A percentile compares a stretch with the other conserved stretches of the same genome.
Conservation (phyloP, 64 coral and sea anemone species). For the Actinia tenebrosa region DNA sequence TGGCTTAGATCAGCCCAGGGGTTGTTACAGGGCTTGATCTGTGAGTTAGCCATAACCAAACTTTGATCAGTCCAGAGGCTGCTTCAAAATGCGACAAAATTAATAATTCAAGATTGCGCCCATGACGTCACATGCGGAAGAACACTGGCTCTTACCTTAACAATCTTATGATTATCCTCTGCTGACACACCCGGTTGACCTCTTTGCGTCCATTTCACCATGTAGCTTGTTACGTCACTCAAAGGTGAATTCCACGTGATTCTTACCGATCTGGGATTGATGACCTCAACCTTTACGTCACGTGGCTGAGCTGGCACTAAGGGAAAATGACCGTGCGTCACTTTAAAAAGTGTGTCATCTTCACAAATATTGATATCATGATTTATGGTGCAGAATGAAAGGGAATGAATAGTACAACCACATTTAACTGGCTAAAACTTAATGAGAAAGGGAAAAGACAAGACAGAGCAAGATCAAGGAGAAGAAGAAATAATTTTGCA, state of each 20-base stretch:
- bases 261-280: constrained; percentile 51
- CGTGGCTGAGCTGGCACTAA: constrained; percentile 40
- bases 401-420: too few relatives aligned
- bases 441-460: too few relatives aligned
- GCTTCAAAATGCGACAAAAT: too few relatives aligned
- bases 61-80: too few relatives aligned
- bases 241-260: constrained; percentile 50
- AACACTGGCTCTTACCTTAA: constrained; percentile 2
- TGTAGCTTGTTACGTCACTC: constrained; percentile 47
- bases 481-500: too few relatives aligned
- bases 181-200: constrained; percentile 34
- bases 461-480: too few relatives aligned
- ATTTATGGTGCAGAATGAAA: background rate
- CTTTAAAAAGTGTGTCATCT: background rate
- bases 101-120: too few relatives aligned
- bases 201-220: constrained; percentile 66
- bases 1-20: too few relatives aligned
- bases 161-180: constrained; percentile 60
- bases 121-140: too few relatives aligned
- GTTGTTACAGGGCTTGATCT: background rate
- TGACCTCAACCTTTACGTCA: constrained; percentile 32
- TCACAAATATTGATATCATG: background rate
- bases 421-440: too few relatives aligned
- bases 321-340: background rate
- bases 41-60: background rate